Evolutionary conservation across 2,888 invertebrate genomes (phyloP).

Genomic region (Dolichomitus sp.): DNA sequence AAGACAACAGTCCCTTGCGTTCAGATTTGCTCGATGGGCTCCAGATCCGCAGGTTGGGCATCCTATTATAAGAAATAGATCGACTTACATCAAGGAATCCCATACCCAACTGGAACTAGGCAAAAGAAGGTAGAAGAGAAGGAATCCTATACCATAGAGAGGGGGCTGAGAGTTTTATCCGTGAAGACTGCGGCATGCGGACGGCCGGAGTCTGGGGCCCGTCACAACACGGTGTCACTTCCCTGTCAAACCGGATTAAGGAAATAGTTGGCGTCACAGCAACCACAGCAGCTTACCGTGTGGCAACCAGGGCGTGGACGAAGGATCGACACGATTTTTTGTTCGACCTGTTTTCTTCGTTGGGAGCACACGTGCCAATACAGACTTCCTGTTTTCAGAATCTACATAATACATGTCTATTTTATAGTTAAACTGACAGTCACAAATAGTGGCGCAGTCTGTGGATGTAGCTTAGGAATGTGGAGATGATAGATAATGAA

Average conservation of each 20-base stretch:
- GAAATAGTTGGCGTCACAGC: conserved; percentile 70
- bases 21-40: conserved; percentile 18
- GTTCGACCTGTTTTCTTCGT: conserved; percentile 29
- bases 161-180: conserved; percentile 48
- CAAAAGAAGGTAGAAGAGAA: conserved; percentile 60
- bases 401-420: conserved; percentile 6
- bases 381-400: conserved; percentile 10
- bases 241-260: conserved; percentile 83
- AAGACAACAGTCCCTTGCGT: conserved; percentile 13
- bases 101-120: conserved; percentile 61
- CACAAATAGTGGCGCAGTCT: not conserved
- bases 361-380: conserved; percentile 34
- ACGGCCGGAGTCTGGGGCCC: conserved; percentile 73
- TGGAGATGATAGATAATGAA: not conserved
- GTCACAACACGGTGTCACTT: conserved; percentile 82
- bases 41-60: conserved; percentile 54
- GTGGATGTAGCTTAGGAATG: not conserved
- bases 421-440: not conserved
- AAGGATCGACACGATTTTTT: conserved; percentile 47
- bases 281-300: conserved; percentile 55
- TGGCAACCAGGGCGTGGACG: conserved; percentile 37
- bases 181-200: conserved; percentile 40
- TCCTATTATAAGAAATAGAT: conserved; percentile 81
- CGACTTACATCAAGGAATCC: conserved; percentile 75
- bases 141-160: conserved; percentile 43